Evolutionary conservation across 2,797 vertebrate species (phyloP).

Genomic region (Sebastes aleutianus): DNA sequence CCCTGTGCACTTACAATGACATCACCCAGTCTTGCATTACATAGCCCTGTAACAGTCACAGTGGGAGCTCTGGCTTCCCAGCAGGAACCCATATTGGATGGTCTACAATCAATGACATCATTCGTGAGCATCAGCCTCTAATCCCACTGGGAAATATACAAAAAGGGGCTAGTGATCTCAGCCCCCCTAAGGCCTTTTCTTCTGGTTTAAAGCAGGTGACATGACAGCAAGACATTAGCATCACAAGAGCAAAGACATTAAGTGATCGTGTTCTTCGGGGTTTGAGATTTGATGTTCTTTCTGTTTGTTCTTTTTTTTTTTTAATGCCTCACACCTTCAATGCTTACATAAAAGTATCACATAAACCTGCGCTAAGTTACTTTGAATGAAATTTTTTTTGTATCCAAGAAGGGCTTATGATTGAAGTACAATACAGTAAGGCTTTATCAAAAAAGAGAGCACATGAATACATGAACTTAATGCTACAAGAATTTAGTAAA

Average conservation of each 20-base stretch:
- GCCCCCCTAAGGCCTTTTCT: background rate
- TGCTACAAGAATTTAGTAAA: background rate
- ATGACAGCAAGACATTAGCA: conserved; percentile 35
- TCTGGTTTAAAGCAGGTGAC: conserved; percentile 25
- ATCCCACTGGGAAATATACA: conserved; percentile 32
- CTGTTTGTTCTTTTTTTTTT: conserved; percentile 3
- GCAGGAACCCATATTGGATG: conserved; percentile 65
- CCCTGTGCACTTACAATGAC: conserved; percentile 56
- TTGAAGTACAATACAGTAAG: background rate
- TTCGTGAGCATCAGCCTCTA: conserved; percentile 49
- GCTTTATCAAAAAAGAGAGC: background rate
- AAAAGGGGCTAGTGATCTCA: conserved; percentile 48
- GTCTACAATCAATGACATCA: conserved; percentile 73
- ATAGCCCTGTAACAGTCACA: conserved; percentile 57
- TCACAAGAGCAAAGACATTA: conserved; percentile 15
- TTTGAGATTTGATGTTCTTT: conserved; percentile 14
- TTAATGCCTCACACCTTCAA: background rate
- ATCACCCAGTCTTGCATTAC: conserved; percentile 75
- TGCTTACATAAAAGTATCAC: background rate
- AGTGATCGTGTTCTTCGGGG: conserved; percentile 1
- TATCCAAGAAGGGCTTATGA: background rate
- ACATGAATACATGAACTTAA: background rate
- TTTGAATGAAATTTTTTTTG: background rate
- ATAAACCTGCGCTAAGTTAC: background rate
- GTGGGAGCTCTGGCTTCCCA: conserved; percentile 64